Evolutionary conservation across 1,140 invertebrate species (phyloP), one percentile per base, ranked within the genome.

Genomic region (Mamestra configurata): DNA sequence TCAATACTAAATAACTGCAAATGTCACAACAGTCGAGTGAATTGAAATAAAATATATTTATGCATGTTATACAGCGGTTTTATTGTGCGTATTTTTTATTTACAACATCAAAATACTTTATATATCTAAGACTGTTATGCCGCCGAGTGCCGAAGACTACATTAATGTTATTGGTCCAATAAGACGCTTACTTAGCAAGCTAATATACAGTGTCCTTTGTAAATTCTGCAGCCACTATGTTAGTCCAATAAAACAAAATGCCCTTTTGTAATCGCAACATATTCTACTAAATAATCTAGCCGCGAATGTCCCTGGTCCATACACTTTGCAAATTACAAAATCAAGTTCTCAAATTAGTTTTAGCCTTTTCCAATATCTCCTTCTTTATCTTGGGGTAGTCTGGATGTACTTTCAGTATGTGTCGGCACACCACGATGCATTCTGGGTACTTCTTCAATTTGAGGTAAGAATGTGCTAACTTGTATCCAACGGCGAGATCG

Each of bases 341-440:
- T 53, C 94, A 98, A 1, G 97, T 96, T 85, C 98, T 96, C 82
- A 98, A 95, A 96, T 97, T 98, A 86, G 96, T 96, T 81, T 98
- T 96, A n/a, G 98, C 98, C 94, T 99, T 99, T 80, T 99, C 98
- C 35, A 99, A 95, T 84, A 99, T 98, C 80, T 99, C 99, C 91
- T 99, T 99, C 79, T 96, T 97, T 6, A 99, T 97, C 83, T 98
- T 97, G 0, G 98, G 97, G 95, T 98, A 99, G 83, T 99, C 98
- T 0, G 98, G 98, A 94, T 97, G 97, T 51, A 96, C 95, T 79
- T 96, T 97, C 5, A 99, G 89, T 5, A 99, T 97, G 82, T 97
- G 96, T 79, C 99, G 97, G 68, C 88, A 92, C 0, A 94, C 93
- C 3, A 94, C 88, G 15, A 95, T 93, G 0, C 96, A 96, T 88